Base-by-base conservation (phyloP, 2,113 vertebrate genomes). In the human (Homo sapiens) region DNA sequence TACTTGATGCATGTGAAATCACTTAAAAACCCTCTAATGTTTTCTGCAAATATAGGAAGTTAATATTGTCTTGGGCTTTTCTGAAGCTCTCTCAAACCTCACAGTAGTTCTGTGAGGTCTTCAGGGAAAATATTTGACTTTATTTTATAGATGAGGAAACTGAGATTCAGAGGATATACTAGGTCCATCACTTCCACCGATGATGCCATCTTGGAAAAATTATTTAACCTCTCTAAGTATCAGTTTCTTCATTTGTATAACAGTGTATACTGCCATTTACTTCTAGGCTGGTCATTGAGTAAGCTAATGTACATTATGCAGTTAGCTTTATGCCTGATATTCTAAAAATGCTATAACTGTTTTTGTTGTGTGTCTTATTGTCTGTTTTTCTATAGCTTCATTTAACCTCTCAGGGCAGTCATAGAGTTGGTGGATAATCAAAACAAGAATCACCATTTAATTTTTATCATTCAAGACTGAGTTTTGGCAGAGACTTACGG, bases 41-140 rank as follows among this genome's bases (percentile, higher is more conserved):
- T 91, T 68, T 95, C 93, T 84, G 55, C 70, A 96, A 93, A 92
- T 76, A 48, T 90, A 89, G 96, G 91, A 95, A 82, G 86, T 86
- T 92, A 80, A 38, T 76, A 90, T 88, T 97, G 97, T 93, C 40
- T 91, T 92, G 82, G 59, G 32, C 23, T 80, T 87, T 59, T 96
- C 64, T 97, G 80, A 52, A 92, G 27, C 38, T 92, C 27, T 23
- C 61, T 76, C 92, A 22, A 80, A 75, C 50, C 35, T 73, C 68
- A 93, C 40, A 90, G 43, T 61, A 40, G 25, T 93, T 85, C 45
- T 95, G 12, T 68, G 50, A 87, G 40, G 12, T 86, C 80, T 94
- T 75, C 45, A 70, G 61, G 55, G 50, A 89, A 92, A 93, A 72
- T 76, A 76, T 61, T 94, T 83, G 23, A 80, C 55, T 80, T 73